Conservation (phyloP, 2,797 vertebrate genomes). For the Vultur gryphus region DNA sequence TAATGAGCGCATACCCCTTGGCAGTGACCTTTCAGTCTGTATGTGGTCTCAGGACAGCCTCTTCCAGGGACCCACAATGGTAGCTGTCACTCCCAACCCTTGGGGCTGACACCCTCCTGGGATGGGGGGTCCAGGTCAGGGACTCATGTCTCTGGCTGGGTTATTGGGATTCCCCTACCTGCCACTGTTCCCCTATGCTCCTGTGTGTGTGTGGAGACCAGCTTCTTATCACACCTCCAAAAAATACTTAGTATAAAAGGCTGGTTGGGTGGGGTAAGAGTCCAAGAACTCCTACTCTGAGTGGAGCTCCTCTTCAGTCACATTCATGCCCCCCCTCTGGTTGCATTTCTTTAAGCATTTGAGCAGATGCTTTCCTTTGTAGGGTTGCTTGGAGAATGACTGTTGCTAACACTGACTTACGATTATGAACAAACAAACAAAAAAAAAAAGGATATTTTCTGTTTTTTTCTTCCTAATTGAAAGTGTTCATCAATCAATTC, state of each 20-base stretch:
- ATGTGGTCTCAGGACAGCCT: neutral
- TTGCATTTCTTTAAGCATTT: neutral
- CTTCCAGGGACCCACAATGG: fast-evolving
- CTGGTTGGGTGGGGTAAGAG: neutral
- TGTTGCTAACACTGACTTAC: neutral
- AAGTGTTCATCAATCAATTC: neutral
- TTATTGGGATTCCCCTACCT: neutral
- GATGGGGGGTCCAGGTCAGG: fast-evolving
- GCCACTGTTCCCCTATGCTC: neutral
- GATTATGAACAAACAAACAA: neutral
- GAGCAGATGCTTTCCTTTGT: neutral
- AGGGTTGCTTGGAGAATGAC: neutral
- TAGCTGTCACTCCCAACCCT: neutral
- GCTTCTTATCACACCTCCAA: neutral
- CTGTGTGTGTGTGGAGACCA: neutral
- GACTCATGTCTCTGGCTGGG: neutral
- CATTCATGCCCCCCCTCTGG: fast-evolving
- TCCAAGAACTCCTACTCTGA: neutral
- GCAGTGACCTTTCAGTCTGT: neutral
- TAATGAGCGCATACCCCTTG: neutral
- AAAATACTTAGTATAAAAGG: neutral
- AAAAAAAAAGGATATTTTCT: neutral
- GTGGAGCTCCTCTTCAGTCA: neutral
- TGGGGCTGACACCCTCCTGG: neutral
- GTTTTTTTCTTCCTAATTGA: neutral